These are phyloP conservation scores for Vulpes vulpes DNA, from an alignment of 2,113 vertebrate species.

Conservation along the genomic window DNA sequence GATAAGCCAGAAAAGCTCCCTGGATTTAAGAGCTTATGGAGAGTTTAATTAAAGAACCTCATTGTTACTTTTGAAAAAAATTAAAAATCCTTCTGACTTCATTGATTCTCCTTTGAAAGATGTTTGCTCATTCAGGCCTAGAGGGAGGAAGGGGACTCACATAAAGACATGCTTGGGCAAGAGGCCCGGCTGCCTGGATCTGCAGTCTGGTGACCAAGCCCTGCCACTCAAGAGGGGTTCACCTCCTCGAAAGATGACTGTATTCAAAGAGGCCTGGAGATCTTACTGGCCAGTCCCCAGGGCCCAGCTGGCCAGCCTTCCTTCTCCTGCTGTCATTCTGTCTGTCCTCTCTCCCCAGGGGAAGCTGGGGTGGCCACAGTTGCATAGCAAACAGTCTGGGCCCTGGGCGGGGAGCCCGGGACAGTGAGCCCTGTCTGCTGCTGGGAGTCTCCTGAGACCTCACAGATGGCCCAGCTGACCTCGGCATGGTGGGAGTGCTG, in stretches of 20 bases:
- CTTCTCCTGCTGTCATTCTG: background rate
- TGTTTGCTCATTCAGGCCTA: background rate
- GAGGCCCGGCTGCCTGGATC: background rate
- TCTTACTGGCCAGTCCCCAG: rapidly evolving
- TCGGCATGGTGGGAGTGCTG: background rate
- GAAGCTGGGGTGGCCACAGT: background rate
- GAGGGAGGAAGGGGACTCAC: too few species aligned
- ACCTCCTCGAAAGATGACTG: background rate
- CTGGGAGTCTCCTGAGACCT: background rate
- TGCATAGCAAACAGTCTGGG: background rate
- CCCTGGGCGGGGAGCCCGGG: background rate
- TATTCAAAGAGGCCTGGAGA: background rate
- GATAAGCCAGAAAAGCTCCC: conserved; percentile 45
- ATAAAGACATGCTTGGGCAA: rapidly evolving
- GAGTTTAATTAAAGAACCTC: conserved; percentile 69
- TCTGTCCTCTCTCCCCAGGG: background rate
- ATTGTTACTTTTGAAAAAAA: background rate
- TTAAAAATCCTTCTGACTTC: background rate
- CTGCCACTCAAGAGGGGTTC: rapidly evolving
- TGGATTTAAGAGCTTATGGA: conserved; percentile 68
- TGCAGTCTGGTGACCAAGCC: background rate
- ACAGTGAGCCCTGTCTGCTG: background rate
- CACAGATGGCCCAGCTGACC: background rate
- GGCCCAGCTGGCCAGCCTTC: background rate
- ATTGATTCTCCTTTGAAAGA: conserved; percentile 63